phyloP scores from a whole-genome alignment of 2,113 vertebrate species.

The Micronycteris hirsuta region DNA sequence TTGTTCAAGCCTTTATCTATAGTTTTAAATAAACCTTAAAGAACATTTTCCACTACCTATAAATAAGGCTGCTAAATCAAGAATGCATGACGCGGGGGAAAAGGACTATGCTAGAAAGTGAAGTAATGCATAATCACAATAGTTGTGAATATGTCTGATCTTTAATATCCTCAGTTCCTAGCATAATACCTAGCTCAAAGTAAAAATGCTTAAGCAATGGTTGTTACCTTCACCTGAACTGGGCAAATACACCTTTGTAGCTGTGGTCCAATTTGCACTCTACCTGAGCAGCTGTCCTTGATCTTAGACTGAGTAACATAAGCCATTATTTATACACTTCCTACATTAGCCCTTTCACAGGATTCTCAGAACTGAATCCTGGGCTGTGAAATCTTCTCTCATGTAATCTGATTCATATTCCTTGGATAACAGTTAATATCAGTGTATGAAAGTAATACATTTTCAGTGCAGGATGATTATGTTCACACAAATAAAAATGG shows the following conservation, averaged over 20 bases:
- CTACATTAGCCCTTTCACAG: background rate
- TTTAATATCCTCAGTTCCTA: background rate
- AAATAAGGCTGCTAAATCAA: background rate
- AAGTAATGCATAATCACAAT: background rate
- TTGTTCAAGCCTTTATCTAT: slow-evolving; percentile 24
- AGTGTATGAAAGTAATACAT: slow-evolving; percentile 10
- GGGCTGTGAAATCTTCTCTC: background rate
- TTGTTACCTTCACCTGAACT: background rate
- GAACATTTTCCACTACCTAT: background rate
- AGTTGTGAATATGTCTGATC: background rate
- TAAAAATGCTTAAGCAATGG: background rate
- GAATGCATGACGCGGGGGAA: background rate
- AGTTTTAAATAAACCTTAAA: slow-evolving; percentile 45
- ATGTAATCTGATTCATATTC: slow-evolving; percentile 4
- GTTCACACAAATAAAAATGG: slow-evolving; percentile 47
- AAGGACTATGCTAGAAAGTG: background rate
- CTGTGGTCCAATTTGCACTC: slow-evolving; percentile 14
- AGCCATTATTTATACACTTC: background rate
- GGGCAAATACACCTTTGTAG: background rate
- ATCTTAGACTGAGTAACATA: background rate
- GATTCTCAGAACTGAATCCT: background rate
- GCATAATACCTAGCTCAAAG: background rate
- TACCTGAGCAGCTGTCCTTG: background rate
- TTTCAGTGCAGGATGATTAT: slow-evolving; percentile 44
- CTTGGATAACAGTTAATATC: slow-evolving; percentile 25